A percentile compares a stretch with the other conserved stretches of the same genome.
Evolutionary conservation across 1,140 invertebrate genomes (phyloP).

Genomic region (Arion vulgaris): DNA sequence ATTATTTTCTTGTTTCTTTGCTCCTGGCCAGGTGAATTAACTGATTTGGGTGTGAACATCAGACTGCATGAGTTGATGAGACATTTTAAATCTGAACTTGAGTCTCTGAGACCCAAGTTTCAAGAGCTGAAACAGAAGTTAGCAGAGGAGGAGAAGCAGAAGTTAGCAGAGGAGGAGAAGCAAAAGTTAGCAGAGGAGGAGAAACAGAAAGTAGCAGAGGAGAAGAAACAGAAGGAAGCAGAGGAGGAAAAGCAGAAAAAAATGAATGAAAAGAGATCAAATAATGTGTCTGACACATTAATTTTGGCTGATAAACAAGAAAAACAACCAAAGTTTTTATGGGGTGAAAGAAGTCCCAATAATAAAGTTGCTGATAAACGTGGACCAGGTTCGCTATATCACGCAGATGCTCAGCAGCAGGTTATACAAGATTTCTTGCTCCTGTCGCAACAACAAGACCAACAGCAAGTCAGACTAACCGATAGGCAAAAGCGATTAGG

Average conservation of each 20-base stretch:
- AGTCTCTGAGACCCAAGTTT: slow-evolving; percentile 2
- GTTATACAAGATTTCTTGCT: background rate
- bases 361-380: background rate
- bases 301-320: background rate
- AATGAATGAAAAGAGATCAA: too few relatives aligned
- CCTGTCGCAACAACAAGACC: background rate
- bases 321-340: background rate
- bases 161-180: background rate
- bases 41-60: slow-evolving; percentile 10
- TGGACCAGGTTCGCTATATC: background rate
- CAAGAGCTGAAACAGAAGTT: background rate
- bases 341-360: background rate
- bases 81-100: background rate
- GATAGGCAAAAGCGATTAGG: background rate
- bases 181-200: too few relatives aligned
- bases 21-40: slow-evolving; percentile 12
- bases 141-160: background rate
- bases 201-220: background rate
- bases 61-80: slow-evolving; percentile 7
- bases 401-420: background rate
- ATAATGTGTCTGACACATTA: background rate
- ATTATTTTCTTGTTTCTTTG: background rate
- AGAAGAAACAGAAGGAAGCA: background rate
- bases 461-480: background rate
- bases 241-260: background rate